Conservation (phyloP, 2,888 invertebrate genomes). For the Pachliopta kotzebuea region DNA sequence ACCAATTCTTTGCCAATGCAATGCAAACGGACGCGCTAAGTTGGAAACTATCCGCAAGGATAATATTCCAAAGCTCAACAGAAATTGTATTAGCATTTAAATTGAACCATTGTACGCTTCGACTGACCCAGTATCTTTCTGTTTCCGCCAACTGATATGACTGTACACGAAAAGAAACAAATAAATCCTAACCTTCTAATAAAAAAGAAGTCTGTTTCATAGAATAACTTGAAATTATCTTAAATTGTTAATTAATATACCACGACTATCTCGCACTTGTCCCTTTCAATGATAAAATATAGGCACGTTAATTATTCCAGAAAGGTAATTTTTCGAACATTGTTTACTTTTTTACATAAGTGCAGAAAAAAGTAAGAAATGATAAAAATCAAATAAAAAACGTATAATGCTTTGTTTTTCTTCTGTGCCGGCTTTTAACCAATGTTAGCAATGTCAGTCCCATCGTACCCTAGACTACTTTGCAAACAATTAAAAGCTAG, state of each 20-base stretch:
- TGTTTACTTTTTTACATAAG: too few species aligned
- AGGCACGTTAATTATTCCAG: too few species aligned
- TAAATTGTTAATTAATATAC: not conserved
- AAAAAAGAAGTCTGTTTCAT: not conserved
- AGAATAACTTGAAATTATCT: not conserved
- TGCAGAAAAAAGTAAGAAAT: not conserved
- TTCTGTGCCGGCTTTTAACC: too few species aligned
- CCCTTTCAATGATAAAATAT: too few species aligned
- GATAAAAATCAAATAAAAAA: not conserved
- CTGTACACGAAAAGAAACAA: constrained; percentile 12
- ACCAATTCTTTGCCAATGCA: not conserved
- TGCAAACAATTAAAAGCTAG: too few species aligned
- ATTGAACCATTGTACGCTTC: constrained; percentile 43
- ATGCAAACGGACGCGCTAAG: constrained; percentile 46
- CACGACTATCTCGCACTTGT: not conserved
- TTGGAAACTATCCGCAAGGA: constrained; percentile 49
- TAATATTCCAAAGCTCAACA: constrained; percentile 47
- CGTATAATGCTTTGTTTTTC: too few species aligned
- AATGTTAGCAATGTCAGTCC: too few species aligned
- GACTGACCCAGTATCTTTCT: constrained; percentile 34
- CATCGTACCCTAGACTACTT: too few species aligned
- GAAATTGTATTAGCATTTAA: constrained; percentile 63
- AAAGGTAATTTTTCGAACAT: too few species aligned
- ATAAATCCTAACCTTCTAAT: not conserved
- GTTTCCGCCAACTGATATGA: constrained; percentile 23